These are phyloP conservation scores for Macrocentrus cingulum DNA, from an alignment of 1,140 invertebrate genomes.

Conservation along the genomic window DNA sequence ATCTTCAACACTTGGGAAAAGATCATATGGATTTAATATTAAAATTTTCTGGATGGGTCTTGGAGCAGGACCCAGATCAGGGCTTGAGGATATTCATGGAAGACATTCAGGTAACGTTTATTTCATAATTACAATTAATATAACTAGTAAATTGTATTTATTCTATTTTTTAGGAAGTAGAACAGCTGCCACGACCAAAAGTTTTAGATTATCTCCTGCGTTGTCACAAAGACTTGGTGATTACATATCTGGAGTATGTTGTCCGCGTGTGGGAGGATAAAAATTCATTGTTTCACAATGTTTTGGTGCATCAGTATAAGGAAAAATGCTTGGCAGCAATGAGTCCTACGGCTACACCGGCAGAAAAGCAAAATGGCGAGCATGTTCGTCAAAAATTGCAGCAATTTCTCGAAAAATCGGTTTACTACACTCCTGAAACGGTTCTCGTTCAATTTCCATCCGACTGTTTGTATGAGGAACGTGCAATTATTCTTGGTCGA, in stretches of 20 bases:
- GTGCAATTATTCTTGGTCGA: slow-evolving; percentile 87
- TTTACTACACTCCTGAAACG: slow-evolving; percentile 83
- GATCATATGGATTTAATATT: slow-evolving; percentile 91
- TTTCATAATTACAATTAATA: not conserved
- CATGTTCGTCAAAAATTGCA: slow-evolving; percentile 76
- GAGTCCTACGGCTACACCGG: slow-evolving; percentile 62
- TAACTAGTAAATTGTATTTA: not conserved
- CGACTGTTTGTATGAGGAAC: slow-evolving; percentile 86
- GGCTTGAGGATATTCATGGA: slow-evolving; percentile 94
- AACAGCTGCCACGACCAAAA: slow-evolving; percentile 82
- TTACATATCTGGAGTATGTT: slow-evolving; percentile 93
- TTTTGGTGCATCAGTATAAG: slow-evolving; percentile 82
- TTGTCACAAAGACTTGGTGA: slow-evolving; percentile 78
- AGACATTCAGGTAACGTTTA: slow-evolving; percentile 63
- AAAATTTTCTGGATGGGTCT: slow-evolving; percentile 92
- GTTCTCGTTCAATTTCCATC: slow-evolving; percentile 85
- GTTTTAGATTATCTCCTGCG: slow-evolving; percentile 86
- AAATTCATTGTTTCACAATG: slow-evolving; percentile 86
- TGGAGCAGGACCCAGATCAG: slow-evolving; percentile 83
- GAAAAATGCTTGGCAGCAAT: slow-evolving; percentile 66
- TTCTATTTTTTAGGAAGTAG: slow-evolving; percentile 68
- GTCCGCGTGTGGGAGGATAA: slow-evolving; percentile 88
- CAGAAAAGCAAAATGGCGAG: slow-evolving; percentile 64
- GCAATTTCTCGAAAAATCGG: slow-evolving; percentile 81
- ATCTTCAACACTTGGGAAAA: slow-evolving; percentile 86